phyloP scores from a whole-genome alignment of 2,797 vertebrate species.

The Erpetoichthys calabaricus region DNA sequence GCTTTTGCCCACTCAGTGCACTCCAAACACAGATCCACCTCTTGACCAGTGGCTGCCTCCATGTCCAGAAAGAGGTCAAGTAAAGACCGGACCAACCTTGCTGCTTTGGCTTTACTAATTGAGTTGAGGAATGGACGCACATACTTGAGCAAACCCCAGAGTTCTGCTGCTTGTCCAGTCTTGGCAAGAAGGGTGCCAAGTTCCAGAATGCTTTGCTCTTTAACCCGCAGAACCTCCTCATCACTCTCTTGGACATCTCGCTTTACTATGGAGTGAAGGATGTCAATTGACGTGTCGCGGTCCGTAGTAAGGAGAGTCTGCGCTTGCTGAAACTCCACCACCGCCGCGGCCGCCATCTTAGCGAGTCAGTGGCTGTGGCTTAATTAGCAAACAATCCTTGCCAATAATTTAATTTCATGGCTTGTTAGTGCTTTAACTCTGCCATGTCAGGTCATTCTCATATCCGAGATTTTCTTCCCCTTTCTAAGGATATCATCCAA shows the following conservation, averaged over 20 bases:
- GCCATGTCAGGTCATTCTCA: no score
- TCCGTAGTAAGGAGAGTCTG: slow-evolving; percentile 91
- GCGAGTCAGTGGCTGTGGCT: slow-evolving; percentile 71
- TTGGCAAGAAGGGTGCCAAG: slow-evolving; percentile 82
- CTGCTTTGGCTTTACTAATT: slow-evolving; percentile 96
- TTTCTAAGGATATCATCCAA: no score
- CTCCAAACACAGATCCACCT: slow-evolving; percentile 92
- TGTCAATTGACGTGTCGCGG: slow-evolving; percentile 85
- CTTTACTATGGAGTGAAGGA: slow-evolving; percentile 95
- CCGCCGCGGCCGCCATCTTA: slow-evolving; percentile 94
- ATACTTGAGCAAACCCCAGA: slow-evolving; percentile 90
- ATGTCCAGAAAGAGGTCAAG: slow-evolving; percentile 95
- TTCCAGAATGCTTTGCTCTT: slow-evolving; percentile 96
- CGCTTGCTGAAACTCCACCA: slow-evolving; percentile 91
- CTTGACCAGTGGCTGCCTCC: slow-evolving; percentile 94
- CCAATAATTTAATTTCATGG: no score
- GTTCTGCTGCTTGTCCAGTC: slow-evolving; percentile 89
- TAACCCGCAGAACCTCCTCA: slow-evolving; percentile 87
- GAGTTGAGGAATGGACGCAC: slow-evolving; percentile 92
- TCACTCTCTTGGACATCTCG: slow-evolving; percentile 87
- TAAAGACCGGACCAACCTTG: slow-evolving; percentile 81
- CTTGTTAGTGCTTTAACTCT: no score
- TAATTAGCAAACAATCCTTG: no score
- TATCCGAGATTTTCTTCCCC: no score
- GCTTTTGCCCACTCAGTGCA: slow-evolving; percentile 97